Evolutionary conservation across 2,113 vertebrate species (phyloP).

Genomic region (Plectropomus leopardus): DNA sequence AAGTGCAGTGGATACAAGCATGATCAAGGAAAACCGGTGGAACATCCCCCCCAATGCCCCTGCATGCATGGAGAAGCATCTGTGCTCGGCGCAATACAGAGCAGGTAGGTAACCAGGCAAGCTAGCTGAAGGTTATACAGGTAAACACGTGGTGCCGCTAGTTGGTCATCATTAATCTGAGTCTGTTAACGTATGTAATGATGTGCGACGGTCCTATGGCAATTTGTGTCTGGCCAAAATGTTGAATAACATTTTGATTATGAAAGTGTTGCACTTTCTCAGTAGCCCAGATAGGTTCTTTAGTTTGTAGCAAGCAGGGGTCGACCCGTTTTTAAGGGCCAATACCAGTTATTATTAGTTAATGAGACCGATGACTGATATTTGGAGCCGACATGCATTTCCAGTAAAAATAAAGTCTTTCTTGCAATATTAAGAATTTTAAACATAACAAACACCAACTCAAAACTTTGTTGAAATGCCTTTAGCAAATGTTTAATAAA

Average conservation of each 20-base stretch:
- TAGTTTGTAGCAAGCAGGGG: background rate
- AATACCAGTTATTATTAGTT: no score
- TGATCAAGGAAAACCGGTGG: slow-evolving; percentile 88
- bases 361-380: no score
- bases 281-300: background rate
- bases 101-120: slow-evolving; percentile 74
- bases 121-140: background rate
- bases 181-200: background rate
- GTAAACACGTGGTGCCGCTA: slow-evolving; percentile 49
- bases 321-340: no score
- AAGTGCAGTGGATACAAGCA: slow-evolving; percentile 66
- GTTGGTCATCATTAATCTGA: background rate
- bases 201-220: background rate
- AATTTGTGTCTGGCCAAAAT: no score
- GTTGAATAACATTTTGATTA: background rate
- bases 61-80: slow-evolving; percentile 94
- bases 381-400: no score
- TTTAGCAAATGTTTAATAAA: no score
- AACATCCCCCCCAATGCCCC: slow-evolving; percentile 92
- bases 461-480: no score
- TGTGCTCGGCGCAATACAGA: slow-evolving; percentile 90
- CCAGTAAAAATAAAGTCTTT: no score
- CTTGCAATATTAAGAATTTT: no score
- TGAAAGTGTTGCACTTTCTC: background rate
- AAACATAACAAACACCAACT: no score